Evolutionary conservation across 2,888 invertebrate species (phyloP).

Genomic region (Xanthorhoe designata): DNA sequence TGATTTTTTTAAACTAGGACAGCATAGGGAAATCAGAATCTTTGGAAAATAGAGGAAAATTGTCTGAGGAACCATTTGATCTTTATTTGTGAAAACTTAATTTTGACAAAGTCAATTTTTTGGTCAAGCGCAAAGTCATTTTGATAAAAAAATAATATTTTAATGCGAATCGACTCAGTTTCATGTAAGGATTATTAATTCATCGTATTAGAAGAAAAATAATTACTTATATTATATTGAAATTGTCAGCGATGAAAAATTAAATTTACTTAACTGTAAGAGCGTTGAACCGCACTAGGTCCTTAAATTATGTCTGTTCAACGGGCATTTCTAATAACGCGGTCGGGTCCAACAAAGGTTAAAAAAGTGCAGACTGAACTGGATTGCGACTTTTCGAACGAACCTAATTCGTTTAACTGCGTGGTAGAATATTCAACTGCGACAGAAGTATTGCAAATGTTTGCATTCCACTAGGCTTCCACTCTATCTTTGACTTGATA

Average conservation of each 20-base stretch:
- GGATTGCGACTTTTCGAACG: background rate
- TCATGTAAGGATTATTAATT: no score
- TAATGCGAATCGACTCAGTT: no score
- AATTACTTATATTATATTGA: no score
- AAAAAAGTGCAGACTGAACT: background rate
- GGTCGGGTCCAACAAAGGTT: background rate
- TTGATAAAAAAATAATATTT: no score
- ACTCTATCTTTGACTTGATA: background rate
- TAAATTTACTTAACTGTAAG: background rate
- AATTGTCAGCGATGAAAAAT: background rate
- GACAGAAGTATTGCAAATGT: background rate
- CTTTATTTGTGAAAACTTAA: no score
- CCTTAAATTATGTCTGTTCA: background rate
- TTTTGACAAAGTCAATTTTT: no score
- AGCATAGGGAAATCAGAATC: no score
- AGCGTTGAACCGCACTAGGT: background rate
- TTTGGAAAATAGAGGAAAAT: no score
- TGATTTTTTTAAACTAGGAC: no score
- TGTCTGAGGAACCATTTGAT: no score
- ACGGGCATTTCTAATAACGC: constrained; percentile 1
- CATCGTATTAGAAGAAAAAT: no score
- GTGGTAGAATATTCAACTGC: background rate
- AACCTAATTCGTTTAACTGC: background rate
- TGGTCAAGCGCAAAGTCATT: no score
- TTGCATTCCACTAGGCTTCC: background rate